A percentile compares a stretch with the other conserved stretches of the same genome.
Conservation (phyloP, 1,140 invertebrate species). For the Heliothis virescens region DNA sequence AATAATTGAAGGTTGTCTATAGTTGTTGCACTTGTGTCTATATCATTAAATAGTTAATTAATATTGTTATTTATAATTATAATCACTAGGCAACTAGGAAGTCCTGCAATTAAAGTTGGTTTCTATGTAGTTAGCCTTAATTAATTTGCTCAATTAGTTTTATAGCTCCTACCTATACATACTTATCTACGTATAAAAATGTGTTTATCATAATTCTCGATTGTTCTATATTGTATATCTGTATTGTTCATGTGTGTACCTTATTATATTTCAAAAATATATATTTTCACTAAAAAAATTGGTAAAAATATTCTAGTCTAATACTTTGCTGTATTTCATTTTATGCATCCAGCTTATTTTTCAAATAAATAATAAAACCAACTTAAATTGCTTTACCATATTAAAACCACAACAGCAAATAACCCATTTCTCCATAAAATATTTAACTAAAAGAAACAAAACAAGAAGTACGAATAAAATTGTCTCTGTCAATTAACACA, state of each 20-base stretch:
- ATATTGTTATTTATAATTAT: slow-evolving; percentile 19
- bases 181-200: background rate
- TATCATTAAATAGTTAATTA: slow-evolving; percentile 31
- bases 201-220: background rate
- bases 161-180: background rate
- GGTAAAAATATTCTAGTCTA: too few species aligned
- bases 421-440: background rate
- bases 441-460: background rate
- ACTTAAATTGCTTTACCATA: background rate
- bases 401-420: too few species aligned
- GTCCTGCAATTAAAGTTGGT: slow-evolving; percentile 4
- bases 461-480: background rate
- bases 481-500: slow-evolving; percentile 5
- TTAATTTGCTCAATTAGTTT: slow-evolving; percentile 21
- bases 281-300: too few species aligned
- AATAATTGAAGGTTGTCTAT: slow-evolving; percentile 20
- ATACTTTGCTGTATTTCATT: too few species aligned
- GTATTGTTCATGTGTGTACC: too few species aligned
- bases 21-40: slow-evolving; percentile 24
- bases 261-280: too few species aligned
- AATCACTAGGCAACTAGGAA: background rate
- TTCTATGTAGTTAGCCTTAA: slow-evolving; percentile 3
- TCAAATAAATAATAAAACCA: background rate
- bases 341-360: too few species aligned
- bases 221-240: too few species aligned